Conservation (phyloP, 2,113 vertebrate species). For the Vulpes vulpes region DNA sequence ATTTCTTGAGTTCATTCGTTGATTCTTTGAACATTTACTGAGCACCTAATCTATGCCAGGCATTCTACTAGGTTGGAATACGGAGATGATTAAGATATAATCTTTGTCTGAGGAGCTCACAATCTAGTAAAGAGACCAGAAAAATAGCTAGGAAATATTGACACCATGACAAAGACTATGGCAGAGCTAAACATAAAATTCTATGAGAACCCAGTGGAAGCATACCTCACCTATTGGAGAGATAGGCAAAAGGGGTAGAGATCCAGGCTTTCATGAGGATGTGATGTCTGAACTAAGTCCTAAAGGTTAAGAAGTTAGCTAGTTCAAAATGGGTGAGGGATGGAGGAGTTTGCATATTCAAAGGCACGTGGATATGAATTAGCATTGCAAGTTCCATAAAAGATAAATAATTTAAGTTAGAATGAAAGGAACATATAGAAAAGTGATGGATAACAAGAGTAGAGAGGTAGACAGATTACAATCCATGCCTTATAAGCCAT, state of each 20-base stretch:
- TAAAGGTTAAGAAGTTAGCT: not conserved
- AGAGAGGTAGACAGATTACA: not conserved
- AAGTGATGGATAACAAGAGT: not conserved
- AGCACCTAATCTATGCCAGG: not conserved
- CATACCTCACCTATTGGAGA: not conserved
- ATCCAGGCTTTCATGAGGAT: not conserved
- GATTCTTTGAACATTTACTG: slow-evolving; percentile 15
- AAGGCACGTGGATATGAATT: not conserved
- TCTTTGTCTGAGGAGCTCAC: not conserved
- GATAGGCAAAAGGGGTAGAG: not conserved
- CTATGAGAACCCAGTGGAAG: not conserved
- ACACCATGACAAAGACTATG: not conserved
- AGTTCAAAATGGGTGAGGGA: not conserved
- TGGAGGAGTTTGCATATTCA: not conserved
- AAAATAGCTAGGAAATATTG: slow-evolving; percentile 36
- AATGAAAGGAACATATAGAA: not conserved
- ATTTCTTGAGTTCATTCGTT: not conserved
- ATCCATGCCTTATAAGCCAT: not conserved
- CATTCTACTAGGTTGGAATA: not conserved
- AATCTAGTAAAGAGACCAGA: not conserved
- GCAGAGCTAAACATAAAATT: not conserved
- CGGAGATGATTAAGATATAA: slow-evolving; percentile 8
- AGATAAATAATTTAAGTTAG: not conserved
- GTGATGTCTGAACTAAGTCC: not conserved
- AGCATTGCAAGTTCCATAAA: not conserved